Evolutionary conservation across 2,888 invertebrate genomes (phyloP).

Genomic region (Tachina lurida): DNA sequence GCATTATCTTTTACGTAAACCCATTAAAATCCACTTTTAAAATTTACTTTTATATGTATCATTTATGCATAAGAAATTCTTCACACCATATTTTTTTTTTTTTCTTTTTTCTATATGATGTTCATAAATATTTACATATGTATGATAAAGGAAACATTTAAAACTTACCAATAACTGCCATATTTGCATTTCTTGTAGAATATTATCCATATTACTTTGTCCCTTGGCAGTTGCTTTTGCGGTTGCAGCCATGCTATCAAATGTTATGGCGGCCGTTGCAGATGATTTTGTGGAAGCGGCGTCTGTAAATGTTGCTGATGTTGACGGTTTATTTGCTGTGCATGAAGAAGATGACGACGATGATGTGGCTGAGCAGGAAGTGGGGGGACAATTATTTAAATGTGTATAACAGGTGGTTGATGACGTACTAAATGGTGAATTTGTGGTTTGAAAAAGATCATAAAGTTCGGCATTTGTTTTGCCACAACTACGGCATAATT

Average conservation of each 20-base stretch:
- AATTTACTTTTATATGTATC: no score
- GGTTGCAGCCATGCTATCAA: constrained; percentile 65
- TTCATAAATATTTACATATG: not conserved
- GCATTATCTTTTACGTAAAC: no score
- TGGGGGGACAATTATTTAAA: constrained; percentile 49
- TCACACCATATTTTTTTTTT: no score
- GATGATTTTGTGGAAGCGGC: constrained; percentile 6
- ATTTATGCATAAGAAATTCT: no score
- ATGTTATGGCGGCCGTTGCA: constrained; percentile 21
- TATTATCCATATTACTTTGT: constrained; percentile 73
- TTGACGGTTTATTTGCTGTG: constrained; percentile 39
- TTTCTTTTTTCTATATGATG: not conserved
- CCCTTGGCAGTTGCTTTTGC: constrained; percentile 67
- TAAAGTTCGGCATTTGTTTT: constrained; percentile 73
- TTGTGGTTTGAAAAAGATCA: constrained; percentile 72
- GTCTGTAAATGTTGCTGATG: constrained; percentile 29
- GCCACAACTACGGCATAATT: constrained; percentile 74
- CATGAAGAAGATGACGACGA: not conserved
- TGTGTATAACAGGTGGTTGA: constrained; percentile 69
- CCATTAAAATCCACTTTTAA: no score
- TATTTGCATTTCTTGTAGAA: constrained; percentile 75
- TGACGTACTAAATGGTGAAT: constrained; percentile 65
- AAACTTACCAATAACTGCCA: constrained; percentile 74
- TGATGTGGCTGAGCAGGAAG: not conserved
- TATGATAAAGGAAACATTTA: constrained; percentile 1